phyloP scores from a whole-genome alignment of 1,140 invertebrate species.

The Rhagoletis zephyria region DNA sequence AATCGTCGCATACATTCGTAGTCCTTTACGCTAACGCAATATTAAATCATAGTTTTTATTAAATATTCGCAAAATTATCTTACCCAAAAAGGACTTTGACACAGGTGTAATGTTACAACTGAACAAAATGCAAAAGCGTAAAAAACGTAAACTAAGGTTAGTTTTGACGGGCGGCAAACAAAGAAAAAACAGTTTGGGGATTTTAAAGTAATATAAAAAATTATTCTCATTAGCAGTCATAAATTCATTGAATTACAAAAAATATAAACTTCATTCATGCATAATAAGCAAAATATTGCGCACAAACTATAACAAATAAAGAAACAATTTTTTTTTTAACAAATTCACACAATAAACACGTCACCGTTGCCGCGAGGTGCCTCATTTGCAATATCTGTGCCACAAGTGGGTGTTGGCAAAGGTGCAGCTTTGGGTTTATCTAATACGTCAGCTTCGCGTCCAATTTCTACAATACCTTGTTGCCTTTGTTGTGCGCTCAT shows the following conservation, averaged over 20 bases:
- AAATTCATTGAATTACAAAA: not conserved
- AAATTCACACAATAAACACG: slow-evolving; percentile 68
- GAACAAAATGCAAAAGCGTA: not conserved
- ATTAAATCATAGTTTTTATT: not conserved
- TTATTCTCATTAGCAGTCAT: too few relatives aligned
- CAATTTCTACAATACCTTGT: slow-evolving; percentile 69
- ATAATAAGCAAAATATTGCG: not conserved
- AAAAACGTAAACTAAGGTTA: not conserved
- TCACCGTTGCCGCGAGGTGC: slow-evolving; percentile 61
- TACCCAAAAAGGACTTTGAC: not conserved
- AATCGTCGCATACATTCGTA: not conserved
- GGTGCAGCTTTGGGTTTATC: slow-evolving; percentile 58
- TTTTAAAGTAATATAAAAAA: not conserved
- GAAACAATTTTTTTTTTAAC: not conserved
- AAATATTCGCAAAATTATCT: not conserved
- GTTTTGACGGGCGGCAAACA: not conserved
- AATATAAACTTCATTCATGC: not conserved
- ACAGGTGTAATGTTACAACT: not conserved
- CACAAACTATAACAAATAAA: not conserved
- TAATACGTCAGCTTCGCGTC: slow-evolving; percentile 67
- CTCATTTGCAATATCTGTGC: slow-evolving; percentile 31
- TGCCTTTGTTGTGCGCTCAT: not conserved
- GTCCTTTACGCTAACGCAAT: not conserved
- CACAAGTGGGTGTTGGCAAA: slow-evolving; percentile 22
- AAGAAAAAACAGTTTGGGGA: not conserved